Percentiles rank a stretch among this genome's conserved stretches.
Conservation (phyloP, 1,140 invertebrate species). For the Nasonia giraulti region DNA sequence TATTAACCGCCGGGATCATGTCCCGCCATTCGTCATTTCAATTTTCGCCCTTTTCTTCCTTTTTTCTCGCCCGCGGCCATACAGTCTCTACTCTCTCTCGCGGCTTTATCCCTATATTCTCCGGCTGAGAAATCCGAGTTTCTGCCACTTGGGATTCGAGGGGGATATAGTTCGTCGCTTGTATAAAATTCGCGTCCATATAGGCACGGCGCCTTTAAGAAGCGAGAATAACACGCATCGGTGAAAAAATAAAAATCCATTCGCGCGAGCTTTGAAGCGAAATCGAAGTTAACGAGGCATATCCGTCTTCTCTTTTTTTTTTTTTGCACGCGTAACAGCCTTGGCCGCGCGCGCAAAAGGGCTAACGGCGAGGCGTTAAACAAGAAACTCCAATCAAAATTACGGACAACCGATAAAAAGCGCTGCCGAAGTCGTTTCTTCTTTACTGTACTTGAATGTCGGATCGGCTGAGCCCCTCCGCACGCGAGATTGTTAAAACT, state of each 20-base stretch:
- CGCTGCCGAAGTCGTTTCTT: slow-evolving; percentile 4
- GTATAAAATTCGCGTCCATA: too few species aligned
- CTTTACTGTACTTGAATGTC: slow-evolving; percentile 9
- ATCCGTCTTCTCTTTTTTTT: background rate
- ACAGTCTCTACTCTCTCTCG: background rate
- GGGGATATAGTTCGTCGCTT: background rate
- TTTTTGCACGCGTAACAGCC: background rate
- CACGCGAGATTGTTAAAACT: background rate
- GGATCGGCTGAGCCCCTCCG: background rate
- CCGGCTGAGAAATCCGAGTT: background rate
- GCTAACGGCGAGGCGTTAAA: background rate
- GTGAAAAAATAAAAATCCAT: background rate
- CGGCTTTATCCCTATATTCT: background rate
- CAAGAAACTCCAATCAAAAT: slow-evolving; percentile 36
- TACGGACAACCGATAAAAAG: slow-evolving; percentile 7
- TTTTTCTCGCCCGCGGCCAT: background rate
- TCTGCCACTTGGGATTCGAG: background rate
- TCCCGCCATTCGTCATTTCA: slow-evolving; percentile 18
- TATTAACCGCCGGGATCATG: slow-evolving; percentile 35
- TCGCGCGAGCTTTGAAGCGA: background rate
- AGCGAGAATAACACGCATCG: too few species aligned
- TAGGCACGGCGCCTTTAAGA: too few species aligned
- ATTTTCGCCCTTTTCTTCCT: slow-evolving; percentile 4
- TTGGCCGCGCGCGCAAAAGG: background rate
- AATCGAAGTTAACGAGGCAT: background rate